Evolutionary conservation across 2,797 vertebrate species (phyloP).

Genomic region (Bufotes viridis): DNA sequence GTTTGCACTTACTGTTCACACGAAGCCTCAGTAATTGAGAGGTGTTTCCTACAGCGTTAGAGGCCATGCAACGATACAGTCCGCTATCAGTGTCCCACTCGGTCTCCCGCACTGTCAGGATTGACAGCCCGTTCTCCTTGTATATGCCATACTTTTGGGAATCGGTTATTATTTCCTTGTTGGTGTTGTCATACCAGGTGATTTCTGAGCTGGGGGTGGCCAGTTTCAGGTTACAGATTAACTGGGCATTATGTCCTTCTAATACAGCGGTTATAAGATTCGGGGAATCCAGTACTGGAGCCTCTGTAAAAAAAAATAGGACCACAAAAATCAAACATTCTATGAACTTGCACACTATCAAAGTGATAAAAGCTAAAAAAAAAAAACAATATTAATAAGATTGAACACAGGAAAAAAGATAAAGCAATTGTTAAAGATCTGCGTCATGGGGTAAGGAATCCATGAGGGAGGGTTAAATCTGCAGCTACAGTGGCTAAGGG

Average conservation of each 20-base stretch:
- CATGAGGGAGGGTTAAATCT: too few species aligned
- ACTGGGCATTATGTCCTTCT: constrained; percentile 82
- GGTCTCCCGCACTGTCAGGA: constrained; percentile 78
- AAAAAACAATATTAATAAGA: background rate
- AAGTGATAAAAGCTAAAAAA: background rate
- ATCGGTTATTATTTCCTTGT: constrained; percentile 71
- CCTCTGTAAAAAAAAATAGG: constrained; percentile 71
- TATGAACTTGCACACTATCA: background rate
- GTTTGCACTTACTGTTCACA: constrained; percentile 80
- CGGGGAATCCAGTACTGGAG: constrained; percentile 78
- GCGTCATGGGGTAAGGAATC: too few species aligned
- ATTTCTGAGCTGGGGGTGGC: constrained; percentile 73
- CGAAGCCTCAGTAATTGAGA: constrained; percentile 78
- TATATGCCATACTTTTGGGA: constrained; percentile 79
- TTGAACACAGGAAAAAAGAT: background rate
- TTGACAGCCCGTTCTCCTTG: constrained; percentile 76
- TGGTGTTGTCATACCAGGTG: constrained; percentile 82
- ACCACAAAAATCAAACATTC: background rate
- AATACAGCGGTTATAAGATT: constrained; percentile 80
- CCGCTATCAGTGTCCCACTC: constrained; percentile 81
- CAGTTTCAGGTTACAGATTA: constrained; percentile 78
- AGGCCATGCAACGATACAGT: constrained; percentile 82
- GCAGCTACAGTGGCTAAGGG: too few species aligned
- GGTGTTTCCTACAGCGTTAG: constrained; percentile 83
- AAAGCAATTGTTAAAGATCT: background rate